Conservation (phyloP, 2,888 invertebrate genomes). For the Galerucella pusilla region DNA sequence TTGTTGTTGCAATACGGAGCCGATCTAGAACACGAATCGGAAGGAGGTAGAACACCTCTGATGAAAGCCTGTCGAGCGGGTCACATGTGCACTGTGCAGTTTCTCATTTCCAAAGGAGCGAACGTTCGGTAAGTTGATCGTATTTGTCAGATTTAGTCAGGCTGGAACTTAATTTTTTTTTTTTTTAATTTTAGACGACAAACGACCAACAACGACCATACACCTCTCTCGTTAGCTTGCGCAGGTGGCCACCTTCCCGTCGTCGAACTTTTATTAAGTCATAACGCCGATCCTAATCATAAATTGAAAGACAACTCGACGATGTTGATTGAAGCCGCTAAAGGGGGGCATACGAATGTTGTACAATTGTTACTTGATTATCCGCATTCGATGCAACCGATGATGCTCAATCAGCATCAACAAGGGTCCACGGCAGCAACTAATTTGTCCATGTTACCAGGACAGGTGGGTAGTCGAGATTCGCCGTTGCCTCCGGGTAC, state of each 20-base stretch:
- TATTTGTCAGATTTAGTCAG: not conserved
- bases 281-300: conserved; percentile 95
- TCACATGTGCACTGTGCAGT: conserved; percentile 95
- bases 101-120: conserved; percentile 82
- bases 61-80: conserved; percentile 99
- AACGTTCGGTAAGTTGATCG: conserved; percentile 35
- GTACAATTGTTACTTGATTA: conserved; percentile 95
- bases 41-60: conserved; percentile 94
- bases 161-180: not conserved
- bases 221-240: conserved; percentile 95
- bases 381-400: conserved; percentile 87
- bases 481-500: conserved; percentile 59
- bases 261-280: conserved; percentile 90
- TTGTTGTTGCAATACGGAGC: conserved; percentile 91
- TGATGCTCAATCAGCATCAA: conserved; percentile 69
- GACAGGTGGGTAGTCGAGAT: conserved; percentile 60
- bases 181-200: conserved; percentile 66
- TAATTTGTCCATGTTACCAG: conserved; percentile 62
- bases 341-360: conserved; percentile 96
- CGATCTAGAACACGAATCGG: conserved; percentile 94
- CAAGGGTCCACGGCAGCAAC: conserved; percentile 58
- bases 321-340: conserved; percentile 98
- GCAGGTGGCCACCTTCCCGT: conserved; percentile 95
- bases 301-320: conserved; percentile 98
- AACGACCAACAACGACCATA: conserved; percentile 96